These are phyloP conservation scores for Anarsia innoxiella DNA, from an alignment of 2,888 invertebrate species.

Conservation along the genomic window DNA sequence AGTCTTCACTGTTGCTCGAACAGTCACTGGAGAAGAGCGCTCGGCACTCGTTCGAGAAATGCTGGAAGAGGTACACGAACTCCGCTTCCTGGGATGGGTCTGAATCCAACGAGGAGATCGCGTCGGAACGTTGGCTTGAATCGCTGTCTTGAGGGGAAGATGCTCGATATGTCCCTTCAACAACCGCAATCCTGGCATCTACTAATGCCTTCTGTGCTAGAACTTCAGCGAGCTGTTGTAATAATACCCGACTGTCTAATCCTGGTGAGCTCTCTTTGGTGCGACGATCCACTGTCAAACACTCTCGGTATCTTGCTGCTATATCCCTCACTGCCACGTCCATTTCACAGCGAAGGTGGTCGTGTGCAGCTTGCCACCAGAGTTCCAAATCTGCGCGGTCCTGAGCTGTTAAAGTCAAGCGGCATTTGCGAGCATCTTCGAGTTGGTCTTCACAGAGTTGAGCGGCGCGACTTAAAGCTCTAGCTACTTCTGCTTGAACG, in stretches of 20 bases:
- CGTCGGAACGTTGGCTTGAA: conserved; percentile 39
- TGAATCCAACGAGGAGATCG: conserved; percentile 64
- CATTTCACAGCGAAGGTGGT: conserved; percentile 82
- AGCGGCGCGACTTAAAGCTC: conserved; percentile 81
- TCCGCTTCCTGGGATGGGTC: conserved; percentile 78
- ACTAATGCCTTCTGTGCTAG: conserved; percentile 84
- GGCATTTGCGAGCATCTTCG: conserved; percentile 68
- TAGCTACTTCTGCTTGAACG: conserved; percentile 85
- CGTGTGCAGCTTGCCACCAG: conserved; percentile 84
- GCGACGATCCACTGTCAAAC: conserved; percentile 53
- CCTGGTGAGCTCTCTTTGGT: conserved; percentile 48
- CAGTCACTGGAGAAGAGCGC: conserved; percentile 75
- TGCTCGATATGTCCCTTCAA: conserved; percentile 75
- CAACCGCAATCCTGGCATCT: conserved; percentile 83
- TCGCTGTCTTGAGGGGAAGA: conserved; percentile 30
- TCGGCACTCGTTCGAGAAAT: conserved; percentile 77
- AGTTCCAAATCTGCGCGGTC: conserved; percentile 82
- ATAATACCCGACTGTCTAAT: conserved; percentile 32
- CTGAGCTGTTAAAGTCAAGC: conserved; percentile 78
- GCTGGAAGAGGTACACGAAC: conserved; percentile 79
- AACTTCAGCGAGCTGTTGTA: conserved; percentile 81
- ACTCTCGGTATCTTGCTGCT: conserved; percentile 79
- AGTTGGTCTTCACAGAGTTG: conserved; percentile 79
- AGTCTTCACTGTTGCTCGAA: conserved; percentile 73
- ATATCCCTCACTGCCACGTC: conserved; percentile 81